A percentile compares a stretch with the other conserved stretches of the same genome.
Evolutionary conservation across 2,113 vertebrate species (phyloP).

Genomic region (Kryptolebias marmoratus): DNA sequence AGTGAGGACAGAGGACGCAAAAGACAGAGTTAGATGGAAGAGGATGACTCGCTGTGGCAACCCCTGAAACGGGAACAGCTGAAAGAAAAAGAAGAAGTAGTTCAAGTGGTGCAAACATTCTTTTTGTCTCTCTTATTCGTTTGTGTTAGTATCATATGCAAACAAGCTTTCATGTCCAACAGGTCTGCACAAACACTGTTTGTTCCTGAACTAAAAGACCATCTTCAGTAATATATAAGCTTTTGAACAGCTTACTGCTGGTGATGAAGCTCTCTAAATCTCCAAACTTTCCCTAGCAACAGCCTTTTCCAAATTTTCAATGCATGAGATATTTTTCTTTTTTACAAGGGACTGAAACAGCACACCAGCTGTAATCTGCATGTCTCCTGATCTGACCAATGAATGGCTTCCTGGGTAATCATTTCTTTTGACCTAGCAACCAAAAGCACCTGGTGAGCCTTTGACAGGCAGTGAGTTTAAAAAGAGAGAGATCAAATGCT

Average conservation of each 20-base stretch:
- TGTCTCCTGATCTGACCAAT: slow-evolving; percentile 69
- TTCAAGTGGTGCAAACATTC: too few species aligned
- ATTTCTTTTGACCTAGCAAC: slow-evolving; percentile 67
- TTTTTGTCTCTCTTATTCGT: too few species aligned
- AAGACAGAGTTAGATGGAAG: too few species aligned
- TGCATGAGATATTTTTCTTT: slow-evolving; percentile 33
- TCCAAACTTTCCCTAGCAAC: slow-evolving; percentile 51
- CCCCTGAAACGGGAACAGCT: too few species aligned
- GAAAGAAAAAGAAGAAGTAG: too few species aligned
- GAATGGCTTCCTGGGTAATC: slow-evolving; percentile 59
- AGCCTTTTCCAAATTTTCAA: slow-evolving; percentile 42
- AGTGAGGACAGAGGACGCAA: too few species aligned
- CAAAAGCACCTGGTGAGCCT: slow-evolving; percentile 51
- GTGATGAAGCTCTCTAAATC: slow-evolving; percentile 1
- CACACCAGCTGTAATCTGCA: slow-evolving; percentile 63
- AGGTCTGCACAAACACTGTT: too few species aligned
- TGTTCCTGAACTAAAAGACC: too few species aligned
- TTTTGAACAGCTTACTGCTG: background rate
- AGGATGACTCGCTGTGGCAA: too few species aligned
- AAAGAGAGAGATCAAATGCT: slow-evolving; percentile 57
- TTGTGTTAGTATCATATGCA: too few species aligned
- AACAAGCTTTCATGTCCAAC: too few species aligned
- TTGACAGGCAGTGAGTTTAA: slow-evolving; percentile 50
- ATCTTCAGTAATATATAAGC: too few species aligned
- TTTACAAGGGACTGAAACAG: slow-evolving; percentile 59